phyloP scores from a whole-genome alignment of 2,888 invertebrate genomes.

The Pterostichus madidus region DNA sequence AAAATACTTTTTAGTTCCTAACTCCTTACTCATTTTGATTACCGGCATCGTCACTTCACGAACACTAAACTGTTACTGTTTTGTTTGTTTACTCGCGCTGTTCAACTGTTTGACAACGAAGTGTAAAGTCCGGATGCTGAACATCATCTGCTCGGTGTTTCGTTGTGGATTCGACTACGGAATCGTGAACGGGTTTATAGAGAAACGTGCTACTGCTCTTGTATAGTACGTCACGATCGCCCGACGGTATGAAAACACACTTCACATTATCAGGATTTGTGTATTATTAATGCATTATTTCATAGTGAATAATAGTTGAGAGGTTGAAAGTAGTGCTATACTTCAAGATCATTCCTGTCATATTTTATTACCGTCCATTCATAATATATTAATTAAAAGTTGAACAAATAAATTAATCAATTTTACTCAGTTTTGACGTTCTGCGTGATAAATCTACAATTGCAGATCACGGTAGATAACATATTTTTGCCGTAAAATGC shows the following conservation, averaged over 20 bases:
- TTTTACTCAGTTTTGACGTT: no score
- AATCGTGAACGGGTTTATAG: neutral
- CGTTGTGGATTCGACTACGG: neutral
- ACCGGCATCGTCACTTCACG: constrained; percentile 16
- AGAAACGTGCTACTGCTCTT: neutral
- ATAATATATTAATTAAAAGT: no score
- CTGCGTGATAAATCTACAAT: no score
- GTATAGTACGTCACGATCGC: constrained; percentile 9
- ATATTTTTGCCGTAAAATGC: no score
- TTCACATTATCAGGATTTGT: constrained; percentile 23
- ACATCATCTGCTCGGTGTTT: constrained; percentile 17
- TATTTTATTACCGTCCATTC: no score
- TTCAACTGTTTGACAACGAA: neutral
- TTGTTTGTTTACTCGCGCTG: neutral
- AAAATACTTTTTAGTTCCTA: constrained; percentile 38
- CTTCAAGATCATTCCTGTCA: neutral
- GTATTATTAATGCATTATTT: constrained; percentile 32
- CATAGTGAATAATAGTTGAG: neutral
- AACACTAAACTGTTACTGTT: neutral
- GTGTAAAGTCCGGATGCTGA: no score
- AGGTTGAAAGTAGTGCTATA: neutral
- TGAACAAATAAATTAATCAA: no score
- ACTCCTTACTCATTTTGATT: neutral
- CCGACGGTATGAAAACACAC: neutral
- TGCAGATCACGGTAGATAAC: no score